Conservation (phyloP, 2,888 invertebrate species). For the Eulithis testata region DNA sequence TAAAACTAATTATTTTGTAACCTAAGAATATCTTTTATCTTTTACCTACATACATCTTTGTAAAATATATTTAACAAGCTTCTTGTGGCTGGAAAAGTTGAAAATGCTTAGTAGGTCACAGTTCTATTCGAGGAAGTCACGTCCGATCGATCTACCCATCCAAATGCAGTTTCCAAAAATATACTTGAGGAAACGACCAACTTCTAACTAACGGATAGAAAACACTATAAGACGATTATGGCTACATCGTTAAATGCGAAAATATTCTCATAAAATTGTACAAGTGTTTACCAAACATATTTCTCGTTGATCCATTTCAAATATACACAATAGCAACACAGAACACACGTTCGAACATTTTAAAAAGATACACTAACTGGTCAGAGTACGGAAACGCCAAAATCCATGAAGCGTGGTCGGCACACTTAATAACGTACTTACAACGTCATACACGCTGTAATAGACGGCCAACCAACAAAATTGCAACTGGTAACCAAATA, state of each 20-base stretch:
- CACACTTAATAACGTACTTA: constrained; percentile 50
- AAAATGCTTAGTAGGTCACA: constrained; percentile 43
- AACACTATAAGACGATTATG: too few species aligned
- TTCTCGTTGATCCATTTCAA: constrained; percentile 37
- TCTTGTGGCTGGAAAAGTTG: constrained; percentile 22
- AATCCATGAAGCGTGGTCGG: constrained; percentile 48
- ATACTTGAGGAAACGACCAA: constrained; percentile 30
- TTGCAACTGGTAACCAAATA: constrained; percentile 24
- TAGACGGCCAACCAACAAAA: constrained; percentile 23
- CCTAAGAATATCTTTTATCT: too few species aligned
- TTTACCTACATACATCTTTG: too few species aligned
- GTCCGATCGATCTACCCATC: constrained; percentile 57
- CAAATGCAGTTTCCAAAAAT: constrained; percentile 62
- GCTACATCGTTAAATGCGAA: neutral
- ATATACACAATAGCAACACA: constrained; percentile 23
- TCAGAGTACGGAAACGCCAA: constrained; percentile 54
- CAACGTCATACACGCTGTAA: constrained; percentile 40
- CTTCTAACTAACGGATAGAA: too few species aligned
- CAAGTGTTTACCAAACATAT: constrained; percentile 22
- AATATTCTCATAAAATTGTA: neutral
- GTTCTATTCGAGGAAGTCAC: constrained; percentile 38
- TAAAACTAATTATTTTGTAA: too few species aligned
- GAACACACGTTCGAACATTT: constrained; percentile 40
- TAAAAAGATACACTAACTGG: constrained; percentile 45
- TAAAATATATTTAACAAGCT: neutral